A percentile compares a stretch with the other conserved stretches of the same genome.
Evolutionary conservation across 2,113 vertebrate species (phyloP).

Genomic region (Spermophilus dauricus): DNA sequence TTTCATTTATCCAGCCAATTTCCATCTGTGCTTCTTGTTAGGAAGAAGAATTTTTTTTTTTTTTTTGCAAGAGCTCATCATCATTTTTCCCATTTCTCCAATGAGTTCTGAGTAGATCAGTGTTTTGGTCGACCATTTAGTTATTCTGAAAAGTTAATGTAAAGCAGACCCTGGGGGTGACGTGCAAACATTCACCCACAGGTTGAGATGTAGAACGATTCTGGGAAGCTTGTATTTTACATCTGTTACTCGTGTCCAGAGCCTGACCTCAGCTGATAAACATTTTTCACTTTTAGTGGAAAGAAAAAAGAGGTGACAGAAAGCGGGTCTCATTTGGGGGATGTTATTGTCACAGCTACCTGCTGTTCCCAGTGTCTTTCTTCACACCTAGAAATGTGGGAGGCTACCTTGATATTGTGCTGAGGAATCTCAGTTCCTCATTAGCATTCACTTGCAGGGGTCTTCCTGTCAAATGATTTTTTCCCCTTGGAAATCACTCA

Average conservation of each 20-base stretch:
- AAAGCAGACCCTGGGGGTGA: not conserved
- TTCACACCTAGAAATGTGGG: not conserved
- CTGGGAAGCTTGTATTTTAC: not conserved
- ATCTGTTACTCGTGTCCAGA: constrained; percentile 28
- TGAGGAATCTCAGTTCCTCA: not conserved
- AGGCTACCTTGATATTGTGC: constrained; percentile 37
- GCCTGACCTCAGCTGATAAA: constrained; percentile 44
- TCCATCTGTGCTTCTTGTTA: not conserved
- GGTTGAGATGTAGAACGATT: not conserved
- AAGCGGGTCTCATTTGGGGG: not conserved
- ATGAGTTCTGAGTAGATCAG: not conserved
- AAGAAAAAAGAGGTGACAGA: constrained; percentile 10
- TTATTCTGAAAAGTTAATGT: constrained; percentile 46
- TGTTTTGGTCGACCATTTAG: not conserved
- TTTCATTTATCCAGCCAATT: constrained; percentile 12
- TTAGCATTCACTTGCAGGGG: not conserved
- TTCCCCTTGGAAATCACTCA: constrained; percentile 30
- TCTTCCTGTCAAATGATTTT: constrained; percentile 16
- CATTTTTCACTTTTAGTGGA: constrained; percentile 49
- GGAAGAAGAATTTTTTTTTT: not conserved
- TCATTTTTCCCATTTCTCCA: not conserved
- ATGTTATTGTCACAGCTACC: not conserved
- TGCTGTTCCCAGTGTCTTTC: not conserved
- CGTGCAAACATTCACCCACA: not conserved
- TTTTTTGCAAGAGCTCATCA: constrained; percentile 3